These are phyloP conservation scores for Microctenopoma steveboyesi DNA, from an alignment of 2,797 vertebrate species.

Conservation along the genomic window DNA sequence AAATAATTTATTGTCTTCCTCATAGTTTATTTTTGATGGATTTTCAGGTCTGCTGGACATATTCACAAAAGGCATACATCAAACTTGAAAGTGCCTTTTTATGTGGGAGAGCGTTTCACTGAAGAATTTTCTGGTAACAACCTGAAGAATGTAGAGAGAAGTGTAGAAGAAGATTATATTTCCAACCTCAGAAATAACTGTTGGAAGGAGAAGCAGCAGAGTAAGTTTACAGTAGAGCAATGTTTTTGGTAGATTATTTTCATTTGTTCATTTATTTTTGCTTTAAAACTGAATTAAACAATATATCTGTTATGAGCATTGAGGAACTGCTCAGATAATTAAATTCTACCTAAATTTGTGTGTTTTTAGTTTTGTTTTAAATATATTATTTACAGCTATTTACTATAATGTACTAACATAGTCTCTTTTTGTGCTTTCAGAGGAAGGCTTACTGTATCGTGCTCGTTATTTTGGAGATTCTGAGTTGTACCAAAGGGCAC, in stretches of 20 bases:
- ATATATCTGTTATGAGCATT: too few relatives aligned
- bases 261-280: background rate
- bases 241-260: background rate
- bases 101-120: conserved; percentile 90
- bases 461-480: conserved; percentile 97
- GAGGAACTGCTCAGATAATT: background rate
- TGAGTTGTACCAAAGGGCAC: conserved; percentile 93
- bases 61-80: conserved; percentile 88
- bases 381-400: background rate
- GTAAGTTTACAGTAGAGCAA: conserved; percentile 79
- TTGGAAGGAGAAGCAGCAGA: conserved; percentile 99
- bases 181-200: conserved; percentile 98
- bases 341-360: background rate
- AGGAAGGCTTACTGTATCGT: conserved; percentile 96
- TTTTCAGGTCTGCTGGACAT: conserved; percentile 91
- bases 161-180: conserved; percentile 96
- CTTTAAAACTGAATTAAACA: background rate
- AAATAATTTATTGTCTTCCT: conserved; percentile 2
- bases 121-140: conserved; percentile 90
- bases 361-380: too few relatives aligned
- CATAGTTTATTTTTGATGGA: background rate
- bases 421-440: conserved; percentile 78
- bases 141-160: conserved; percentile 91
- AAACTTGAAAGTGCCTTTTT: conserved; percentile 92
- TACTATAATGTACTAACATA: background rate